Percentiles rank a stretch among this genome's conserved stretches.
These are phyloP conservation scores for Trichogramma evanescens DNA, from an alignment of 2,888 invertebrate genomes.

Conservation along the genomic window DNA sequence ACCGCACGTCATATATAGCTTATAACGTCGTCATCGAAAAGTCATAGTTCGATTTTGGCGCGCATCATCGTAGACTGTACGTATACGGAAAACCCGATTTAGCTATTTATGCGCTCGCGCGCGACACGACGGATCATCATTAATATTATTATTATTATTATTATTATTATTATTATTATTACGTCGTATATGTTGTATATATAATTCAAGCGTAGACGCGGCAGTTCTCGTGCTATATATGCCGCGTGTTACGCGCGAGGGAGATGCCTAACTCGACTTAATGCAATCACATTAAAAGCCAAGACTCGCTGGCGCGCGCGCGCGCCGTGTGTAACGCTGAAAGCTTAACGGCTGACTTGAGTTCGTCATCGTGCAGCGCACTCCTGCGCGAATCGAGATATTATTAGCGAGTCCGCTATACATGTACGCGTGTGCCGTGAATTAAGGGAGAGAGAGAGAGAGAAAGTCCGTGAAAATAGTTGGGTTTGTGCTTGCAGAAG, in stretches of 20 bases:
- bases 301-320: too few relatives aligned
- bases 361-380: too few relatives aligned
- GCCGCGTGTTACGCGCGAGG: slow-evolving; percentile 33
- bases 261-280: slow-evolving; percentile 38
- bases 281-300: slow-evolving; percentile 39
- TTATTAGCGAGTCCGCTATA: too few relatives aligned
- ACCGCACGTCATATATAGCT: neutral
- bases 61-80: neutral
- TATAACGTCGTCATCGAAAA: slow-evolving; percentile 7
- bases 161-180: neutral
- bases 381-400: too few relatives aligned
- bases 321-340: too few relatives aligned
- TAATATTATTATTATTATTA: neutral
- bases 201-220: neutral
- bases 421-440: too few relatives aligned
- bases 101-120: slow-evolving; percentile 21
- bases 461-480: too few relatives aligned
- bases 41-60: slow-evolving; percentile 12
- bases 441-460: too few relatives aligned
- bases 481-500: too few relatives aligned
- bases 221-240: slow-evolving; percentile 29
- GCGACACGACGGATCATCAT: slow-evolving; percentile 1
- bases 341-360: too few relatives aligned
- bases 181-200: neutral
- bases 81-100: slow-evolving; percentile 6